Evolutionary conservation across 1,140 invertebrate species (phyloP).

Genomic region (Propsilocerus akamusi): DNA sequence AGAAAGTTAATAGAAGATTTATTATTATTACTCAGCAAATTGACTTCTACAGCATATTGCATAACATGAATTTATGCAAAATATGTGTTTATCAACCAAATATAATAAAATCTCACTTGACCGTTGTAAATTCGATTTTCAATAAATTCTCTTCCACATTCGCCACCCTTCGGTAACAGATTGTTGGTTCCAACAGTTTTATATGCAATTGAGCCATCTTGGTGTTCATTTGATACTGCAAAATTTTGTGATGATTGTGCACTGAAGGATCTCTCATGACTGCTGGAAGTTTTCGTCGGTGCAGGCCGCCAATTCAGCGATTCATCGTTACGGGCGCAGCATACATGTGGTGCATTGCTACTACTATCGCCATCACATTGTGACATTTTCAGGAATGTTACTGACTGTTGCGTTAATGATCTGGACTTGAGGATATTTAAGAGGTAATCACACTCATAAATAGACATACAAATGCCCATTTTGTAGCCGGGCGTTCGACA

Average conservation of each 20-base stretch:
- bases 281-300: not conserved
- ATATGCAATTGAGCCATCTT: not conserved
- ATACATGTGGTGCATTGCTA: not conserved
- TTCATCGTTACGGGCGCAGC: not conserved
- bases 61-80: too few species aligned
- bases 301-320: not conserved
- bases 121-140: constrained; percentile 16
- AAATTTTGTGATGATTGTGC: not conserved
- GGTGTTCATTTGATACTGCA: not conserved
- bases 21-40: too few species aligned
- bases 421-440: not conserved
- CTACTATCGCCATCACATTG: not conserved
- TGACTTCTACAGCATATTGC: too few species aligned
- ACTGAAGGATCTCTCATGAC: too few species aligned
- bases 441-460: not conserved
- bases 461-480: not conserved
- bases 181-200: not conserved
- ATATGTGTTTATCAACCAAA: not conserved
- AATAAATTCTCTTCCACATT: not conserved
- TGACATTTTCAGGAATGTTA: not conserved
- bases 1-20: too few species aligned
- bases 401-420: not conserved
- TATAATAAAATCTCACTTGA: not conserved
- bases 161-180: not conserved
- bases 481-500: not conserved